Evolutionary conservation across 2,797 vertebrate genomes (phyloP), one percentile per base, ranked within the genome.

Genomic region (Cryptoblepharus egeriae): DNA sequence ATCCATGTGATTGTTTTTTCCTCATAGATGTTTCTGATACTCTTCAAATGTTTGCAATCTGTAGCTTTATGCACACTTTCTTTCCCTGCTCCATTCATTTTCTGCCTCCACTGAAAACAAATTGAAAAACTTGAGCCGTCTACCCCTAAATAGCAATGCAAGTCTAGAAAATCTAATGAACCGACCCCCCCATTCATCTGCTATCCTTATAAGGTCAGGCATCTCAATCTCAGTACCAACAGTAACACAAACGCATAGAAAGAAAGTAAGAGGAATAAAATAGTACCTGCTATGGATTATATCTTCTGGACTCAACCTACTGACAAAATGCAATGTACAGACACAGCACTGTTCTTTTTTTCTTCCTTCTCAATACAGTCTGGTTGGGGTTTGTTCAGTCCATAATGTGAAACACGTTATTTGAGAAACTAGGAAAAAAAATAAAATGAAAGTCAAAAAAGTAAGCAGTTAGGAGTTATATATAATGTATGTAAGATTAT

Each of bases 271-370:
- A 30, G 39, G 20, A 39, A 77, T 15, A 42, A 77, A 30, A 7
- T 76, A 22, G 24, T 69, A 85, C 75, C 84, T 78, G 69, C 32
- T 81, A n/a, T 85, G 58, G 67, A 81, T 78, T 58, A 81, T 74
- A 39, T 80, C n/a, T 81, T 78, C 64, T 63, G 63, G 32, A 42
- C 26, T 78, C 11, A 58, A 81, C 52, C 75, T 74, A 82, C 15
- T 55, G 49, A n/a, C 26, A 45, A 81, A 77, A 65, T 65, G 28
- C 5, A 72, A 55, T 4, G n/a, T 49, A 64, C 18, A 77, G 28
- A 68, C 5, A 64, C 28, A 55, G 8, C 20, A 32, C 2, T 52
- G 18, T 49, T 75, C 70, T 67, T 73, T 77, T 73, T n/a, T 13
- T 28, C 30, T 26, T 79, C 30, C 63, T 81, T 77, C 63, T 28